phyloP scores from a whole-genome alignment of 2,113 vertebrate species.

The Microcebus lehilahytsara region DNA sequence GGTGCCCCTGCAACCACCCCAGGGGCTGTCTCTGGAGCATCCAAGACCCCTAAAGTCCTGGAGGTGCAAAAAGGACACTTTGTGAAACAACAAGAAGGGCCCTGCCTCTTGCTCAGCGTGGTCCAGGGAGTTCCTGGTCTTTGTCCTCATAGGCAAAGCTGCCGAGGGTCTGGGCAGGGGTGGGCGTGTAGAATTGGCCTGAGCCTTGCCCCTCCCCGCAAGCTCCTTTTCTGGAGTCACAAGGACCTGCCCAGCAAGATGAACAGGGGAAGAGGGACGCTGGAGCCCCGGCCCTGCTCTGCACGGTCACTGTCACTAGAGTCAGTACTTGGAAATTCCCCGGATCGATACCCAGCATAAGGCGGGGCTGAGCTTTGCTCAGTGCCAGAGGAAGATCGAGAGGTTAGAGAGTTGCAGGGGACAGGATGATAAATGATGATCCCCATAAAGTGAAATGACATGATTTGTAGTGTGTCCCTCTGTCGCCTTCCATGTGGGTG shows the following conservation, averaged over 20 bases:
- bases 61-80: not conserved
- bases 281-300: not conserved
- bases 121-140: not conserved
- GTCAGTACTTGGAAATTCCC: not conserved
- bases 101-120: not conserved
- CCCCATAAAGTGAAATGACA: not conserved
- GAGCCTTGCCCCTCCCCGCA: not conserved
- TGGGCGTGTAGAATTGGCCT: not conserved
- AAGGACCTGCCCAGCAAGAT: not conserved
- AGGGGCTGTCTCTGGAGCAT: not conserved
- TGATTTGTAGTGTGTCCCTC: not conserved
- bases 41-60: not conserved
- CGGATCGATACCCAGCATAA: not conserved
- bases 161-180: not conserved
- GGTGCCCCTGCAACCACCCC: accelerated
- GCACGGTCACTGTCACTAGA: not conserved
- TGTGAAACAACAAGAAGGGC: not conserved
- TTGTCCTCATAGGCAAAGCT: not conserved
- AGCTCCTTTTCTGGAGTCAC: not conserved
- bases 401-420: not conserved
- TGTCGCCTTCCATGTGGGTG: not conserved
- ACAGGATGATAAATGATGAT: not conserved
- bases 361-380: not conserved
- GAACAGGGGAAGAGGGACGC: not conserved
- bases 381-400: not conserved